Evolutionary conservation across 2,888 invertebrate species (phyloP).

Genomic region (Brassicogethes aeneus): DNA sequence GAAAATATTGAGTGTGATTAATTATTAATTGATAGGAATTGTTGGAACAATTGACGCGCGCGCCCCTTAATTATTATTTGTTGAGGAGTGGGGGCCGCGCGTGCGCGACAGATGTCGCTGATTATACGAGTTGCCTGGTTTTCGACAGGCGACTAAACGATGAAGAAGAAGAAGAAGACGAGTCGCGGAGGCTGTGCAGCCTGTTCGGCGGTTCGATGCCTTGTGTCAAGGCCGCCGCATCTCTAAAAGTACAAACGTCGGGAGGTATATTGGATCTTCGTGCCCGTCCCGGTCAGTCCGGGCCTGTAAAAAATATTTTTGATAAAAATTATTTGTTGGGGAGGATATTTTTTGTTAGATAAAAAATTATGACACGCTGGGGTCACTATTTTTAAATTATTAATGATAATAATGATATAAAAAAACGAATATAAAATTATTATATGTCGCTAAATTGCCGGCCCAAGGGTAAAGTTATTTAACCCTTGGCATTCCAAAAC

Average conservation of each 20-base stretch:
- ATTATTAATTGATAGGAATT: slow-evolving; percentile 34
- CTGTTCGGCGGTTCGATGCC: slow-evolving; percentile 32
- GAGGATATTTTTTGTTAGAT: slow-evolving; percentile 48
- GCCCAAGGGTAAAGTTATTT: too few species aligned
- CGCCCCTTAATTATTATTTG: slow-evolving; percentile 25
- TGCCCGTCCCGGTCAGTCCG: slow-evolving; percentile 21
- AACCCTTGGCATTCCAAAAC: too few species aligned
- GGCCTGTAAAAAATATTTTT: slow-evolving; percentile 51
- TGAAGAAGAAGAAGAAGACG: too few species aligned
- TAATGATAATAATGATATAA: slow-evolving; percentile 40
- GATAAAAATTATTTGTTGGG: slow-evolving; percentile 55
- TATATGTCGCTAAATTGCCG: too few species aligned
- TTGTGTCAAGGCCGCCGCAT: slow-evolving; percentile 38
- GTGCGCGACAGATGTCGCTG: slow-evolving; percentile 29
- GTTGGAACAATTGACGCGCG: slow-evolving; percentile 35
- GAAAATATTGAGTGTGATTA: slow-evolving; percentile 17
- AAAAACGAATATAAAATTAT: slow-evolving; percentile 42
- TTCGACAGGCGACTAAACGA: too few species aligned
- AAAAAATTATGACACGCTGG: slow-evolving; percentile 33
- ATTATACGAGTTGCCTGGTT: too few species aligned
- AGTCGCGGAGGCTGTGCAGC: too few species aligned
- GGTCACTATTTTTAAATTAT: slow-evolving; percentile 38
- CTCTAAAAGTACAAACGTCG: slow-evolving; percentile 42
- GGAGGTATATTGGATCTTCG: slow-evolving; percentile 35
- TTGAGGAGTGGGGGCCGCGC: slow-evolving; percentile 23